A percentile compares a stretch with the other conserved stretches of the same genome.
Evolutionary conservation across 1,140 invertebrate genomes (phyloP).

Genomic region (Temnothorax longispinosus): DNA sequence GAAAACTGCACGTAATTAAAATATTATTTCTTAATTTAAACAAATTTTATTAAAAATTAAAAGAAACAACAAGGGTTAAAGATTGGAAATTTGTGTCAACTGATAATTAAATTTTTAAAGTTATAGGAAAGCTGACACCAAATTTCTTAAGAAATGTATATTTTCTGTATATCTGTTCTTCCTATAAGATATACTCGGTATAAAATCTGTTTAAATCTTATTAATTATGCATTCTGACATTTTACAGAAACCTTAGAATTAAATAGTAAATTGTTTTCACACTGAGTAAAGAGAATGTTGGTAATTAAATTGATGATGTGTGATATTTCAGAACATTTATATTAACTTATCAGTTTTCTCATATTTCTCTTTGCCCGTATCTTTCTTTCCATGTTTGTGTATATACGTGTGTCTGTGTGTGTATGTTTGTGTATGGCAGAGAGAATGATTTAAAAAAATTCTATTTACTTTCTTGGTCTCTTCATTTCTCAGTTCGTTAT

Average conservation of each 20-base stretch:
- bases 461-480: conserved; percentile 51
- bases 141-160: background rate
- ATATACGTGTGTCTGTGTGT: background rate
- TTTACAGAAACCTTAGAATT: background rate
- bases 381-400: background rate
- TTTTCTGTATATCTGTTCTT: background rate
- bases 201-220: background rate
- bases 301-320: background rate
- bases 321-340: background rate
- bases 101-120: background rate
- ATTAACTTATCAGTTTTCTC: background rate
- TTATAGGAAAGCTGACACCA: background rate
- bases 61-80: background rate
- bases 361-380: background rate
- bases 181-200: background rate
- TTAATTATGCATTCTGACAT: background rate
- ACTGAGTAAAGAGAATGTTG: background rate
- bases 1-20: background rate
- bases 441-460: conserved; percentile 41
- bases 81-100: background rate
- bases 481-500: conserved; percentile 56
- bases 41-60: background rate
- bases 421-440: background rate
- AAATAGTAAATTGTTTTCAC: conserved; percentile 6
- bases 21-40: background rate